Percentiles rank a stretch among this genome's conserved stretches.
Evolutionary conservation across 1,140 invertebrate genomes (phyloP).

Genomic region (Lanistes nyassanus): DNA sequence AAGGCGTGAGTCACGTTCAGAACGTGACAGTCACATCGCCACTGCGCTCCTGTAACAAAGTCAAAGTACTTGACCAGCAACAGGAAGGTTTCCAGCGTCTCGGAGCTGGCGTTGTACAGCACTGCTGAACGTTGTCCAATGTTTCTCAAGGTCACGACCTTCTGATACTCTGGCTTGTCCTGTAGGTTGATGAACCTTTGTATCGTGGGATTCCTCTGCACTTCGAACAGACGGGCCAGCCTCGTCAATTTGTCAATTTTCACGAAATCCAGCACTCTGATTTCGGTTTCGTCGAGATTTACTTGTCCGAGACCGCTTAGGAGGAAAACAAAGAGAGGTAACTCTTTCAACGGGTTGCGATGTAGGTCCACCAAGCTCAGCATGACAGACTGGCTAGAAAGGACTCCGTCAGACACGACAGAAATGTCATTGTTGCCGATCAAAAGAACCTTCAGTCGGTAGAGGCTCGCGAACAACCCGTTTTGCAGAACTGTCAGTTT

Average conservation of each 20-base stretch:
- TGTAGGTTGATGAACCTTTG: conserved; percentile 27
- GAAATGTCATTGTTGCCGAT: conserved; percentile 39
- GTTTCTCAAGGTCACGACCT: conserved; percentile 34
- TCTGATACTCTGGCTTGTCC: conserved; percentile 10
- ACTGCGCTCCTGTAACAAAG: conserved; percentile 34
- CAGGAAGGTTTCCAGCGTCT: conserved; percentile 17
- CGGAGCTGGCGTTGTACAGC: conserved; percentile 16
- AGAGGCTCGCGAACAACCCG: conserved; percentile 32
- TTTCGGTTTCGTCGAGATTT: conserved; percentile 33
- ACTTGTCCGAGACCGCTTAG: conserved; percentile 33
- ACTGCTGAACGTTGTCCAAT: conserved; percentile 29
- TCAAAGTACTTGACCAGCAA: conserved; percentile 42
- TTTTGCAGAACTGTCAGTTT: conserved; percentile 22
- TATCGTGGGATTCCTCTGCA: conserved; percentile 33
- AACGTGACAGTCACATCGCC: conserved; percentile 47
- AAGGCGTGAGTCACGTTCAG: conserved; percentile 36
- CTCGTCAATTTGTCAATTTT: conserved; percentile 21
- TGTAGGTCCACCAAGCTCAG: conserved; percentile 34
- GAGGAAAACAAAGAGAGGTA: conserved; percentile 44
- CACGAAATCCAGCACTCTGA: conserved; percentile 37
- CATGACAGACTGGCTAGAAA: conserved; percentile 29
- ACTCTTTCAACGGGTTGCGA: conserved; percentile 36
- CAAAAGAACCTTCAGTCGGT: conserved; percentile 29
- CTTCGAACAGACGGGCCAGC: conserved; percentile 22
- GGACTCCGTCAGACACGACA: conserved; percentile 21